Percentiles rank a stretch among this genome's conserved stretches.
phyloP scores from a whole-genome alignment of 1,140 invertebrate genomes.

The Neodiprion lecontei region DNA sequence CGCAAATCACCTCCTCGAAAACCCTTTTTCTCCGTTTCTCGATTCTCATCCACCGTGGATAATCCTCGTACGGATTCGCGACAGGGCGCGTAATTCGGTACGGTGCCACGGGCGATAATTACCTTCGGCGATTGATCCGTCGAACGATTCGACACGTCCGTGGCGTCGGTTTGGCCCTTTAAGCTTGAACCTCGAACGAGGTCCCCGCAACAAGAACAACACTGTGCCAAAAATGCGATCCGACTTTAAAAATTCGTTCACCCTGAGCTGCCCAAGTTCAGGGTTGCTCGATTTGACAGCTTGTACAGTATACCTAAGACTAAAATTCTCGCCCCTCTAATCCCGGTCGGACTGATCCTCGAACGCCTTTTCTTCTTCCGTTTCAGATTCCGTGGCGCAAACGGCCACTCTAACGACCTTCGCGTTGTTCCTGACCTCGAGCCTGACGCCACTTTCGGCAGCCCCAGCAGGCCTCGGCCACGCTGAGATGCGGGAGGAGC shows the following conservation, averaged over 20 bases:
- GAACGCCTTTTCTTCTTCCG: neutral
- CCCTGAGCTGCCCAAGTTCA: too few relatives aligned
- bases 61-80: neutral
- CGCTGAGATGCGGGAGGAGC: constrained; percentile 32
- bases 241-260: too few relatives aligned
- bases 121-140: neutral
- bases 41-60: too few relatives aligned
- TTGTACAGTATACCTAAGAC: too few relatives aligned
- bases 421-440: constrained; percentile 49
- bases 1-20: neutral
- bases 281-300: too few relatives aligned
- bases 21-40: neutral
- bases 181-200: too few relatives aligned
- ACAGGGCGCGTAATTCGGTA: neutral
- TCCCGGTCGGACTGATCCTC: too few relatives aligned
- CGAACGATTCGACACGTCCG: neutral
- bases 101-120: neutral
- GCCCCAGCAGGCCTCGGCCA: constrained; percentile 34
- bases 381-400: constrained; percentile 56
- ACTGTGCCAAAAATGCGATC: too few relatives aligned
- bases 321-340: too few relatives aligned
- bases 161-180: neutral
- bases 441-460: constrained; percentile 37
- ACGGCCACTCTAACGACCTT: constrained; percentile 54
- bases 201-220: too few relatives aligned